These are phyloP conservation scores for Drosophila helvetica DNA, from an alignment of 2,888 invertebrate genomes.

Conservation along the genomic window DNA sequence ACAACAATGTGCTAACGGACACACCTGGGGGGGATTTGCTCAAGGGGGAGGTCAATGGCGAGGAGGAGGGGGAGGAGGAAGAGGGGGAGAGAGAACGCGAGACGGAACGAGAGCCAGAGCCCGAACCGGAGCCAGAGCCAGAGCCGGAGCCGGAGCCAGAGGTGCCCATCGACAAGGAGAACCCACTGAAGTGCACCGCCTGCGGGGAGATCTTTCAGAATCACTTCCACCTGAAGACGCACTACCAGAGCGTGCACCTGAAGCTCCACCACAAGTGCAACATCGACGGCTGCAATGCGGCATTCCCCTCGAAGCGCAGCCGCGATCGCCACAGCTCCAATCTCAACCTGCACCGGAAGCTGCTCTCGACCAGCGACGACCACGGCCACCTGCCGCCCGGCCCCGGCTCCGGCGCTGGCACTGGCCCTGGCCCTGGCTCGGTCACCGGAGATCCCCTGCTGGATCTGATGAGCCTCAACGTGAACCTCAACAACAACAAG, in stretches of 20 bases:
- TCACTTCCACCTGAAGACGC: slow-evolving; percentile 95
- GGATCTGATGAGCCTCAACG: slow-evolving; percentile 65
- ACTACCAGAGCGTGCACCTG: slow-evolving; percentile 97
- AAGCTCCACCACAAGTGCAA: slow-evolving; percentile 98
- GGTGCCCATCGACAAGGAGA: slow-evolving; percentile 95
- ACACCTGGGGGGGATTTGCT: slow-evolving; percentile 21
- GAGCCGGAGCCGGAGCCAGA: slow-evolving; percentile 86
- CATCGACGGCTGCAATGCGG: slow-evolving; percentile 96
- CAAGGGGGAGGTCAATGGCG: slow-evolving; percentile 49
- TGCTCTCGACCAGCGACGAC: slow-evolving; percentile 88
- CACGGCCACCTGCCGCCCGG: slow-evolving; percentile 37
- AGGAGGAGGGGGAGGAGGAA: slow-evolving; percentile 8
- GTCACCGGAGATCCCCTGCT: slow-evolving; percentile 60
- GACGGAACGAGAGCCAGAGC: slow-evolving; percentile 41
- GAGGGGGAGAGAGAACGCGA: slow-evolving; percentile 3
- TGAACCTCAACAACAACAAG: slow-evolving; percentile 63
- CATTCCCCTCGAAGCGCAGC: slow-evolving; percentile 96
- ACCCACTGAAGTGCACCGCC: slow-evolving; percentile 94
- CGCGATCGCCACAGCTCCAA: slow-evolving; percentile 97
- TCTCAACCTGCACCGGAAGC: slow-evolving; percentile 94
- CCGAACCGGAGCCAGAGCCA: slow-evolving; percentile 59
- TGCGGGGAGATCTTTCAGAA: slow-evolving; percentile 97
- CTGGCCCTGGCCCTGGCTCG: slow-evolving; percentile 20
- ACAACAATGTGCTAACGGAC: slow-evolving; percentile 27
- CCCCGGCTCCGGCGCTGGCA: slow-evolving; percentile 8